Evolutionary conservation across 2,113 vertebrate species (phyloP).

Genomic region (Protobothrops mucrosquamatus): DNA sequence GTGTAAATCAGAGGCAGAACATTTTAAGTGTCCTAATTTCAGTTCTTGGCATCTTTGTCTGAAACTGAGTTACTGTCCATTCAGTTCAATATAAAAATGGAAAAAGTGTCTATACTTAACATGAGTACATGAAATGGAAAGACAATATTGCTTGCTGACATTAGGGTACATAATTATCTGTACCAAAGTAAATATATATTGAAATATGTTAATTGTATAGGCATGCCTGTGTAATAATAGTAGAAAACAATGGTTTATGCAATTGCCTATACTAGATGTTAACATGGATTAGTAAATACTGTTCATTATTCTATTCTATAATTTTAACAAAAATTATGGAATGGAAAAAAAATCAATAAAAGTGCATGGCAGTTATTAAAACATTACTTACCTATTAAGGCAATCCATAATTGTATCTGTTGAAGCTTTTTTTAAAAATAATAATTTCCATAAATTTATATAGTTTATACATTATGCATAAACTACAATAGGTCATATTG

Average conservation of each 20-base stretch:
- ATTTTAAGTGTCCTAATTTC: background rate
- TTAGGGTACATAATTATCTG: background rate
- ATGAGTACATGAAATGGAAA: background rate
- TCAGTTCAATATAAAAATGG: background rate
- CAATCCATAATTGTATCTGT: background rate
- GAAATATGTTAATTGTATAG: background rate
- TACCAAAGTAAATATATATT: background rate
- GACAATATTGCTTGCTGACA: background rate
- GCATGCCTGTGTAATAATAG: background rate
- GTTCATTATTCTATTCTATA: background rate
- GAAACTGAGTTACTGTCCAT: background rate
- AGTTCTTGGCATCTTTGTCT: background rate
- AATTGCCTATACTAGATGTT: background rate
- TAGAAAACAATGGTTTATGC: background rate
- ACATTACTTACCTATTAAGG: background rate
- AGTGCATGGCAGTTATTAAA: background rate
- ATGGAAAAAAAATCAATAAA: slow-evolving; percentile 6
- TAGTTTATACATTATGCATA: background rate
- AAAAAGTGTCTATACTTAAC: no score
- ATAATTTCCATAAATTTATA: background rate
- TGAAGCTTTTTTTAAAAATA: background rate
- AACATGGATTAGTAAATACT: background rate
- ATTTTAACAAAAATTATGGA: background rate
- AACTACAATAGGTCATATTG: background rate
- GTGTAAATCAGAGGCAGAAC: background rate